Evolutionary conservation across 2,888 invertebrate species (phyloP).

Genomic region (Julus scanicus): DNA sequence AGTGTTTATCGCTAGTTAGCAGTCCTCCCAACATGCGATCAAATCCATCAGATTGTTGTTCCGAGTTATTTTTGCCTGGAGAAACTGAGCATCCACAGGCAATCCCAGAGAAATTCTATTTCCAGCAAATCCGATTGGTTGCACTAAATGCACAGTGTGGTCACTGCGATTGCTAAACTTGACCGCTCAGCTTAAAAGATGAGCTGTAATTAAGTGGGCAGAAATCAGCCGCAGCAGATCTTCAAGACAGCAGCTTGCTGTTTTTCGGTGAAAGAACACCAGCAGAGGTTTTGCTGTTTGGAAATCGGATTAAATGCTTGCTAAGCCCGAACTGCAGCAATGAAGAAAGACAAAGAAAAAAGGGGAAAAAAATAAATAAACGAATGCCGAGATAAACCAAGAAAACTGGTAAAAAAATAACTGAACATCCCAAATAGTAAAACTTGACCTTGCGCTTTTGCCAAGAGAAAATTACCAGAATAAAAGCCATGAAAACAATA

Average conservation of each 20-base stretch:
- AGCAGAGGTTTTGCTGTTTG: background rate
- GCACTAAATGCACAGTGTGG: conserved; percentile 12
- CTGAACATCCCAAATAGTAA: background rate
- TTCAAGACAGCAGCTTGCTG: background rate
- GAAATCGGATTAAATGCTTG: background rate
- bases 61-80: background rate
- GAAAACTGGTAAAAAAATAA: background rate
- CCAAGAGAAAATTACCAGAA: background rate
- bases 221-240: conserved; percentile 4
- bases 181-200: conserved; percentile 15
- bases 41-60: background rate
- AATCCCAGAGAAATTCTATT: background rate
- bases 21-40: background rate
- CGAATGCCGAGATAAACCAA: background rate
- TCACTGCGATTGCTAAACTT: background rate
- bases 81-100: background rate
- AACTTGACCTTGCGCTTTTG: background rate
- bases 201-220: background rate
- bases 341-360: background rate
- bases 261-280: background rate
- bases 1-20: background rate
- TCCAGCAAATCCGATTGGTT: background rate
- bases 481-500: background rate
- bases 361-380: background rate
- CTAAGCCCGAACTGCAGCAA: background rate